Conservation (phyloP, 2,888 invertebrate genomes). For the Idaea biselata region DNA sequence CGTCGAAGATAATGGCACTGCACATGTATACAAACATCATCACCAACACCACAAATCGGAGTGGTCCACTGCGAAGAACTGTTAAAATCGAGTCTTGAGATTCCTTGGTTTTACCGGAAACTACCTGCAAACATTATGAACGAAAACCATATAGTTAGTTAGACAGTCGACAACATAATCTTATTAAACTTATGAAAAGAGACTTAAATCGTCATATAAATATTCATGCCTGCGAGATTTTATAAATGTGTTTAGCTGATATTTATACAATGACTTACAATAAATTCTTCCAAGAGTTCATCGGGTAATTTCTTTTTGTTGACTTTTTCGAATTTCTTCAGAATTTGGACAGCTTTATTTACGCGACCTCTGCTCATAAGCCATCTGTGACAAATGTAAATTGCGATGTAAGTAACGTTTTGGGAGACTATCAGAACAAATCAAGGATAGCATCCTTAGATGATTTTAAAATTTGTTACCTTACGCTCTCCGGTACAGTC, state of each 20-base stretch:
- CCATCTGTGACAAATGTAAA: conserved; percentile 42
- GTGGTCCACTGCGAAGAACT: conserved; percentile 27
- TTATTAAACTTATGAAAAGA: neutral
- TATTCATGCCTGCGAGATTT: too few species aligned
- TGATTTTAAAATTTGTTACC: conserved; percentile 31
- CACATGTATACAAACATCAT: conserved; percentile 45
- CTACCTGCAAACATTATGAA: neutral
- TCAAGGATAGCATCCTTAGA: neutral
- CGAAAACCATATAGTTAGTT: neutral
- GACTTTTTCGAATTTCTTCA: conserved; percentile 52
- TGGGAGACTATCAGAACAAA: neutral
- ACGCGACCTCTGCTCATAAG: conserved; percentile 45
- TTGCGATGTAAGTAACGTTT: neutral
- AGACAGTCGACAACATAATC: neutral
- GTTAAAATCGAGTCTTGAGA: neutral
- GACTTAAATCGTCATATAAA: too few species aligned
- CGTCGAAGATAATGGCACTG: conserved; percentile 48
- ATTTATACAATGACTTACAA: conserved; percentile 37
- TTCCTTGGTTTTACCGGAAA: neutral
- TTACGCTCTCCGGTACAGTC: conserved; percentile 58
- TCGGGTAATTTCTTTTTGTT: conserved; percentile 54
- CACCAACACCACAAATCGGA: conserved; percentile 40
- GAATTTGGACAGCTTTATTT: conserved; percentile 47
- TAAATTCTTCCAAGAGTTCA: conserved; percentile 50
- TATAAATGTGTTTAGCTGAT: conserved; percentile 8